A percentile compares a stretch with the other conserved stretches of the same genome.
Evolutionary conservation across 2,113 vertebrate genomes (phyloP).

Genomic region (Cyanistes caeruleus): DNA sequence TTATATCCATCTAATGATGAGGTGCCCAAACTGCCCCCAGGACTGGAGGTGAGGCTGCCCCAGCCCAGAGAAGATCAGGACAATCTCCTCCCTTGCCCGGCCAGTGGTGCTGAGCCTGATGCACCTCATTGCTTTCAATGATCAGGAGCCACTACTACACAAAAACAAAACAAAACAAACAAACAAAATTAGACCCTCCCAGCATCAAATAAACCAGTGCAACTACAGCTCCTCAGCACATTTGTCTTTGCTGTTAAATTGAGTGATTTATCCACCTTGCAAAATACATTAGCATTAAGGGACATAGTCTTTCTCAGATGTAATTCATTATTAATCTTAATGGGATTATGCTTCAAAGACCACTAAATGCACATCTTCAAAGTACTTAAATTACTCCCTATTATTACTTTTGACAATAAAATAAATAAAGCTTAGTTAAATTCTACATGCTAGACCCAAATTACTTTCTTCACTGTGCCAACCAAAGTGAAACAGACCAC

Average conservation of each 20-base stretch:
- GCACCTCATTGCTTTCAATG: neutral
- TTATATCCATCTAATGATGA: fast-evolving
- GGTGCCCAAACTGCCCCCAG: neutral
- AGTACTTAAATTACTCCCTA: slow-evolving; percentile 54
- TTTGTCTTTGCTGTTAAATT: slow-evolving; percentile 24
- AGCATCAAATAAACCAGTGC: neutral
- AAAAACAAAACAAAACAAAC: neutral
- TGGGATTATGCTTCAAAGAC: slow-evolving; percentile 68
- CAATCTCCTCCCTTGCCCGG: fast-evolving
- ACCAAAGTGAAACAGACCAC: slow-evolving; percentile 27
- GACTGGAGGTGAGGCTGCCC: fast-evolving
- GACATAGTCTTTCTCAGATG: slow-evolving; percentile 58
- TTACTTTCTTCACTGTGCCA: slow-evolving; percentile 26
- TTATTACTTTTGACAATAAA: slow-evolving; percentile 69
- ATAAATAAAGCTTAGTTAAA: slow-evolving; percentile 67
- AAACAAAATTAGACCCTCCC: neutral
- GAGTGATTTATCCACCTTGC: slow-evolving; percentile 38
- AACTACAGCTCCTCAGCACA: neutral
- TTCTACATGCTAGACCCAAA: slow-evolving; percentile 45
- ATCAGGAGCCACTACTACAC: neutral
- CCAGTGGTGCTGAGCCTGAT: neutral
- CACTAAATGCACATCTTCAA: slow-evolving; percentile 59
- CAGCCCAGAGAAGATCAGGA: neutral
- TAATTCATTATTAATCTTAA: slow-evolving; percentile 69
- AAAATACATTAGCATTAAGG: slow-evolving; percentile 56